Evolutionary conservation across 2,888 invertebrate species (phyloP), one percentile per base, ranked within the genome.

Genomic region (Rhyacophila evoluta): DNA sequence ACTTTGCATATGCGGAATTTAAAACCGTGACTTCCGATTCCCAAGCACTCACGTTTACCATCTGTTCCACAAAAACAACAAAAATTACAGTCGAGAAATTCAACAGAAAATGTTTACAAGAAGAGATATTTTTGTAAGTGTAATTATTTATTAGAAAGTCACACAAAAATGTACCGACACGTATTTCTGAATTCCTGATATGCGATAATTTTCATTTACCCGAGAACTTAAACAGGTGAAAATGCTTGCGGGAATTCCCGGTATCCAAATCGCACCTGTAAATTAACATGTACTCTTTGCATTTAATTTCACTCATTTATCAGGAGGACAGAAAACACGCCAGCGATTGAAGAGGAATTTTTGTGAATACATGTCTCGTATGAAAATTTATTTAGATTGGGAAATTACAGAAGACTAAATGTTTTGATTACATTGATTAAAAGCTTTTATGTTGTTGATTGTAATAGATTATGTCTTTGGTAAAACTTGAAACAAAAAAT

Each of bases 241-340:
- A 55, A 55, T 55, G 55, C 19, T 55, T 8, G 55, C 55, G 3
- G 73, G 39, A 27, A 73, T 39, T 73, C 39, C 41, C 27, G 73
- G 11, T 27, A 73, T 25, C 8, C 25, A 19, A 55, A 5, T 55
- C 55, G 55, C 55, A 55, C 55, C 55, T 55, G 55, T 55, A 55
- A 55, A 55, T 55, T 55, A 55, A 55, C 55, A 55, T 55, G 55
- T 55, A 8, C 55, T 19, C 25, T 19, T 5, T 6, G 55, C 19
- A 55, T 55, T 55, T 55, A 55, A 55, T 55, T 55, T 19, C 10
- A 4, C 19, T 55, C 55, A 55, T 55, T 55, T 55, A 55, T 55
- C 55, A 55, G 55, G 55, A 10, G 15, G 55, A 55, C 55, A 55
- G 55, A 39, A 39, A 39, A 12, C 39, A 39, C 15, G 39, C 55